A percentile compares a stretch with the other conserved stretches of the same genome.
These are phyloP conservation scores for Psittacula echo DNA, from an alignment of 2,797 vertebrate species.

Conservation along the genomic window DNA sequence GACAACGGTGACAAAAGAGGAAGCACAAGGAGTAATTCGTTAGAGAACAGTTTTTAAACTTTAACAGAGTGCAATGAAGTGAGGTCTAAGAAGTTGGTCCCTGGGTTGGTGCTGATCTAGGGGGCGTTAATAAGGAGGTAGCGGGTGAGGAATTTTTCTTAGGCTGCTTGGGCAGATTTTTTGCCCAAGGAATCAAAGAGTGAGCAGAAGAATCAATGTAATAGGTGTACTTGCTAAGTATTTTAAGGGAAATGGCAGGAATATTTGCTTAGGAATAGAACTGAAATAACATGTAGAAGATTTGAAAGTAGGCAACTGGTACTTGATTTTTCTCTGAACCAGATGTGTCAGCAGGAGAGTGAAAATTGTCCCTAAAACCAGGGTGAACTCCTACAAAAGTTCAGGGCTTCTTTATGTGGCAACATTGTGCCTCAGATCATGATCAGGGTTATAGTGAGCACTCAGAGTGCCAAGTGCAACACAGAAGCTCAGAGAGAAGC, in stretches of 20 bases:
- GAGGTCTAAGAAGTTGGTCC: background rate
- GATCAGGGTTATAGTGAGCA: fast-evolving
- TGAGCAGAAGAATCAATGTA: background rate
- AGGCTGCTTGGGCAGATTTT: background rate
- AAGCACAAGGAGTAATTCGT: background rate
- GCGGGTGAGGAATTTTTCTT: background rate
- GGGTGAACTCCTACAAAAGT: background rate
- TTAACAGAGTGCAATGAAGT: background rate
- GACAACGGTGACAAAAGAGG: background rate
- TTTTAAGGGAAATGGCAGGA: background rate
- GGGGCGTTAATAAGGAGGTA: background rate
- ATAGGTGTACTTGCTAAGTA: background rate
- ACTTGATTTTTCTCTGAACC: background rate
- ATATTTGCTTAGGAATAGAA: background rate
- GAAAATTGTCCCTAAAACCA: background rate
- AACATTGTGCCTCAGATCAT: background rate
- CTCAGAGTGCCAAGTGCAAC: background rate
- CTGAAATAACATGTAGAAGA: background rate
- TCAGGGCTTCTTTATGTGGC: background rate
- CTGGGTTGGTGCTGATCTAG: background rate
- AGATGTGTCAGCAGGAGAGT: background rate
- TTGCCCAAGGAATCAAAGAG: background rate
- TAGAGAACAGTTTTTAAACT: background rate
- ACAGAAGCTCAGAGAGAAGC: background rate
- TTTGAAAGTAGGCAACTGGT: background rate